Evolutionary conservation across 2,113 vertebrate genomes (phyloP), one percentile per base, ranked within the genome.

Genomic region (Apteryx owenii): DNA sequence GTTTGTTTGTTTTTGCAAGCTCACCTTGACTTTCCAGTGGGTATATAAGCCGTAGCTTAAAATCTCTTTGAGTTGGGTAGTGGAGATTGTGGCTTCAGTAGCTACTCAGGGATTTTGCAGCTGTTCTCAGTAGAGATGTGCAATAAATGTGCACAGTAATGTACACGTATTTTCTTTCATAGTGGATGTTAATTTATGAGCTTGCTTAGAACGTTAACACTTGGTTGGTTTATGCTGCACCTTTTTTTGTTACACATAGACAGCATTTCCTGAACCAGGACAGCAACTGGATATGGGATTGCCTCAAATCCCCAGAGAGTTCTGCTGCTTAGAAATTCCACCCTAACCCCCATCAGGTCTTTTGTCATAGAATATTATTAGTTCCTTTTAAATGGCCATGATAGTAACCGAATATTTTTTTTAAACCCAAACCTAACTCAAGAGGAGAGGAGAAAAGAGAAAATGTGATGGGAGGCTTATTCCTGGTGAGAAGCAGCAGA

Each of bases 41-140:
- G 50, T 69, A 23, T 42, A 36, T 28, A 65, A 93, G 51, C 51
- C 72, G 36, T 3, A 69, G 79, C 36, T 60, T 91, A 71, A 94
- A 94, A 85, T 38, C 82, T 50, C 46, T 68, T 58, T 26, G 83
- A 73, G 29, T 65, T 80, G 79, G 71, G n/a, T 76, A 60, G 70
- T 5, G 18, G 10, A 81, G 90, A 51, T 53, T 0, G 0, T 0
- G 7, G 77, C 81, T 91, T 72, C 91, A 87, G 89, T 64, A 95
- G 88, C 92, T 92, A 58, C 76, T 79, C 44, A 18, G 70, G 82
- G 93, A 90, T 93, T 95, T 95, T 90, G 92, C 95, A 96, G 95
- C 95, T 97, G 95, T 97, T 96, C 79, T 64, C 88, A 95, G 85
- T 53, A 89, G 87, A 93, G 91, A 89, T 88, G 96, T 94, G 87